phyloP scores from a whole-genome alignment of 2,888 invertebrate species.

The Criorhina ranunculi region DNA sequence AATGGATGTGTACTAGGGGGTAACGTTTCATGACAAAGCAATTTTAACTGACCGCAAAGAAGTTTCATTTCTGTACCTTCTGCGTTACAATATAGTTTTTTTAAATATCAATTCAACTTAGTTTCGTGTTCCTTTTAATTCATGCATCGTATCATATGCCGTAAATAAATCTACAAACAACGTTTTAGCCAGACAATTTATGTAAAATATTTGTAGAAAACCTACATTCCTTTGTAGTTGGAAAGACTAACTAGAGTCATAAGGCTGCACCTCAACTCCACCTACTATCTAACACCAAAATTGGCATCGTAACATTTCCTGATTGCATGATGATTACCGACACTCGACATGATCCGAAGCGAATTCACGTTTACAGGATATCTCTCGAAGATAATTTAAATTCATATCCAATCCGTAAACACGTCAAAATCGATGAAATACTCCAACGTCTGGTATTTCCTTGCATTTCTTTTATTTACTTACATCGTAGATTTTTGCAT shows the following conservation, averaged over 20 bases:
- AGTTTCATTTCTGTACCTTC: too few species aligned
- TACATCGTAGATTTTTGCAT: slow-evolving; percentile 5
- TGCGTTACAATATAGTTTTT: too few species aligned
- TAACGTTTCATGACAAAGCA: too few species aligned
- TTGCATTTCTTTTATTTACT: slow-evolving; percentile 22
- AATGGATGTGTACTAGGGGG: too few species aligned
- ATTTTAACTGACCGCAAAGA: too few species aligned
- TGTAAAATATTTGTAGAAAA: too few species aligned
- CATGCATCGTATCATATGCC: too few species aligned
- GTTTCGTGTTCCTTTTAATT: too few species aligned
- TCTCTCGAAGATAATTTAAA: slow-evolving; percentile 32
- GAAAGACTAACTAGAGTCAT: slow-evolving; percentile 4
- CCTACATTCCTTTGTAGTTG: background rate
- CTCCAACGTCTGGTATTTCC: background rate
- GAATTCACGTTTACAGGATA: slow-evolving; percentile 41
- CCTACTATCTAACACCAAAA: slow-evolving; percentile 23
- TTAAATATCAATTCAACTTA: too few species aligned
- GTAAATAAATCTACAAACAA: too few species aligned
- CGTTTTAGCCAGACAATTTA: too few species aligned
- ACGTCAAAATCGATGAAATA: slow-evolving; percentile 20
- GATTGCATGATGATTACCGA: slow-evolving; percentile 20
- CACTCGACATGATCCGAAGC: slow-evolving; percentile 6
- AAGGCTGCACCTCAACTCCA: slow-evolving; percentile 47
- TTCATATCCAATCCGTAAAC: slow-evolving; percentile 35
- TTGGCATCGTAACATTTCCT: slow-evolving; percentile 19